Percentiles rank a stretch among this genome's conserved stretches.
These are phyloP conservation scores for Falco concolor DNA, from an alignment of 2,797 vertebrate genomes.

Conservation along the genomic window DNA sequence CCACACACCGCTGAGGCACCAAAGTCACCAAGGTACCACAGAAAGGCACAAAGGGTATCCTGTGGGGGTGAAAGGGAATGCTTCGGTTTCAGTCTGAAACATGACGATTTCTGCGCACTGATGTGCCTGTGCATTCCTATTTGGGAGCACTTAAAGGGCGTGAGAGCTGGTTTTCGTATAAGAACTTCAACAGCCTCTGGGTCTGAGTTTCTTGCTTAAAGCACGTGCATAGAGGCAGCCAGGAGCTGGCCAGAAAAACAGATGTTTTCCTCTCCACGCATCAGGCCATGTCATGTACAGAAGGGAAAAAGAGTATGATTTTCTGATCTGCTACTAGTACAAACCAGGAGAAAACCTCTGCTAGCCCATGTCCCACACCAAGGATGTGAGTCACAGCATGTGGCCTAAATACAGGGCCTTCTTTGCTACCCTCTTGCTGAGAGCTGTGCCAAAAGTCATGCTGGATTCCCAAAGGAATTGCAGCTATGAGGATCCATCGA, in stretches of 20 bases:
- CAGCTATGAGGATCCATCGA: not conserved
- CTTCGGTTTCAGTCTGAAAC: not conserved
- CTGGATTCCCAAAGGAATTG: not conserved
- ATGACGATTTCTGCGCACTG: accelerated
- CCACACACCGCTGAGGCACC: not conserved
- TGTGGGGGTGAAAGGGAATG: not conserved
- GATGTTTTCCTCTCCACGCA: not conserved
- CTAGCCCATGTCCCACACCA: not conserved
- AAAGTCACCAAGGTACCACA: not conserved
- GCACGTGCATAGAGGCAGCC: not conserved
- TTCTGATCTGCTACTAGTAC: not conserved
- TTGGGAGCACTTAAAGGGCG: not conserved
- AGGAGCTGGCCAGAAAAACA: not conserved
- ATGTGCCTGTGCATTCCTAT: not conserved
- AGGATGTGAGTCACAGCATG: accelerated
- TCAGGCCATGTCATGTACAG: accelerated
- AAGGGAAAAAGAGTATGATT: not conserved
- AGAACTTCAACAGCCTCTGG: not conserved
- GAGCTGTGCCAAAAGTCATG: not conserved
- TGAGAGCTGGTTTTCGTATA: not conserved
- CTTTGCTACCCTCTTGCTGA: not conserved
- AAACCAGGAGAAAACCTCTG: not conserved
- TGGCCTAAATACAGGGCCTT: not conserved
- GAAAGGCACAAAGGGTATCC: not conserved
- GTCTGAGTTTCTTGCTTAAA: not conserved